Conservation (phyloP, 2,888 invertebrate species). For the Ctena decussata region DNA sequence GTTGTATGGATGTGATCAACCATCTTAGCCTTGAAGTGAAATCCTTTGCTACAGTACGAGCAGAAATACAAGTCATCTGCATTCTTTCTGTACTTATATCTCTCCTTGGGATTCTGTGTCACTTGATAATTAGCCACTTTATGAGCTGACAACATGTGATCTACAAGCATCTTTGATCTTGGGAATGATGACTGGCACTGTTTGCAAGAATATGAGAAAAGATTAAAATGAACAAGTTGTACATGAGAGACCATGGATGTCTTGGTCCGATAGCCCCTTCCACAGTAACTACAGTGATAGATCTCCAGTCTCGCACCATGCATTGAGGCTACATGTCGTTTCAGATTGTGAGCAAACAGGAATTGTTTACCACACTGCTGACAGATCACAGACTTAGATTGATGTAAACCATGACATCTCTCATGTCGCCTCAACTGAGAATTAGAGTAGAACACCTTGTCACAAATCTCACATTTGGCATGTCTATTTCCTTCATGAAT, state of each 20-base stretch:
- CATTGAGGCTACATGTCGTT: conserved; percentile 72
- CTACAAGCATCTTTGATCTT: conserved; percentile 63
- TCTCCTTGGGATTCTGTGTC: conserved; percentile 38
- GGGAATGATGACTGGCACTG: conserved; percentile 69
- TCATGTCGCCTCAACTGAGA: conserved; percentile 73
- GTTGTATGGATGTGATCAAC: conserved; percentile 76
- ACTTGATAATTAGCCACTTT: conserved; percentile 50
- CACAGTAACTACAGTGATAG: conserved; percentile 80
- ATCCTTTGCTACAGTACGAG: conserved; percentile 71
- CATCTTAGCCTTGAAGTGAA: conserved; percentile 71
- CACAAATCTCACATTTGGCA: conserved; percentile 69
- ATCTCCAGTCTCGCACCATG: conserved; percentile 72
- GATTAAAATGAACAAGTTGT: conserved; percentile 73
- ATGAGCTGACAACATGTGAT: conserved; percentile 76
- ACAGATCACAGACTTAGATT: conserved; percentile 68
- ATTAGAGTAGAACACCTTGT: conserved; percentile 70
- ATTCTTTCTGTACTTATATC: conserved; percentile 71
- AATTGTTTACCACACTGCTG: conserved; percentile 74
- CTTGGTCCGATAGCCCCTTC: conserved; percentile 74
- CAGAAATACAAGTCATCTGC: conserved; percentile 74
- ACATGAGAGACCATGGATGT: conserved; percentile 75
- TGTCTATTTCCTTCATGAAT: conserved; percentile 71
- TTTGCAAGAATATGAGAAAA: conserved; percentile 71
- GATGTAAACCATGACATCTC: conserved; percentile 68
- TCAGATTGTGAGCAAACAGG: conserved; percentile 73